Evolutionary conservation across 2,888 invertebrate genomes (phyloP), one percentile per base, ranked within the genome.

Genomic region (Eupeodes luniger): DNA sequence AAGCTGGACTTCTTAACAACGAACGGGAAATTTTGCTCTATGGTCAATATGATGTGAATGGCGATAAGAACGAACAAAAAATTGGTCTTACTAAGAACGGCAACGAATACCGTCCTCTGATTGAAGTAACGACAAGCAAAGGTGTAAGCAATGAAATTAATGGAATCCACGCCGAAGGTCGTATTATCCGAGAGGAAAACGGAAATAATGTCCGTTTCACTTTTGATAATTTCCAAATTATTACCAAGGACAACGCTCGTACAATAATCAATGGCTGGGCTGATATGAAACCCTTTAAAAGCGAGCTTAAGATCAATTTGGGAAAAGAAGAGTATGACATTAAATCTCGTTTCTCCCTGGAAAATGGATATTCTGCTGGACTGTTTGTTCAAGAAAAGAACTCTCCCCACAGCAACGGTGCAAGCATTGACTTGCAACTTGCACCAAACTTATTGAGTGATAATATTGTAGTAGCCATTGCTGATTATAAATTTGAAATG

Each of bases 51-150:
- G 95, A 95, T 67, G 94, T 95, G 1, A 94, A 94, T 40, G 93
- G 93, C 0, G 93, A 94, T 0, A 95, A 95, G 19, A 96, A 96
- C 88, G 95, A 94, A 62, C 96, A 94, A 5, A 96, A 96, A 91
- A 92, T 95, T 34, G 97, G 97, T 0, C 94, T 96, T 53, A 94
- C 93, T 0, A 94, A 96, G 19, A 94, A 94, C 53, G 96, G 96
- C 7, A 94, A 94, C 78, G 95, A 95, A 12, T 97, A 96, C 92
- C 96, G 94, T 87, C 97, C 97, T 0, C 91, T 97, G 0, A 93
- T 97, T 72, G 91, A 93, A 79, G 90, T 92, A 1, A 90, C 91
- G 44, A 91, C 91, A 16, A 90, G 79, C 64, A 90, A 90, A 11
- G 90, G 91, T 0, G 57, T 91, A 0, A 85, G 62, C 4, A 92